Evolutionary conservation across 2,888 invertebrate genomes (phyloP).

Genomic region (Stictocephala bisonia): DNA sequence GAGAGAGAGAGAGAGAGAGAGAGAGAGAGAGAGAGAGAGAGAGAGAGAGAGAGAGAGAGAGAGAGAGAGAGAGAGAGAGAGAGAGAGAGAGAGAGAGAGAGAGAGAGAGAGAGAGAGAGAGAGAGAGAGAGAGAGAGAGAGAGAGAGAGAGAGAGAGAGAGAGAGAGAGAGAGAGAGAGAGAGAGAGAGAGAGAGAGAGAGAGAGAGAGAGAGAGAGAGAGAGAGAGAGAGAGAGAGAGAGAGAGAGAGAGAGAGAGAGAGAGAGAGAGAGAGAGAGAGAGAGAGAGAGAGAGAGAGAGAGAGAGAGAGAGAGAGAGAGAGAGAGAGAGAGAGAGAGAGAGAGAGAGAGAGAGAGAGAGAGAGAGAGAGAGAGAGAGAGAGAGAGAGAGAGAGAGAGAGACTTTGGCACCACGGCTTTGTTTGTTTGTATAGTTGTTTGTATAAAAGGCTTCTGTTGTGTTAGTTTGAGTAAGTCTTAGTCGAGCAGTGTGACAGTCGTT

Average conservation of each 20-base stretch:
- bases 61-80: neutral
- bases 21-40: no score
- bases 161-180: neutral
- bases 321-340: slow-evolving; percentile 18
- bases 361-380: slow-evolving; percentile 24
- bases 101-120: neutral
- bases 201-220: neutral
- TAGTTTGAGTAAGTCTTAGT: no score
- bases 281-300: neutral
- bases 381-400: slow-evolving; percentile 8
- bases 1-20: no score
- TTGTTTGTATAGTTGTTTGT: no score
- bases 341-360: slow-evolving; percentile 24
- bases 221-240: neutral
- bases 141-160: neutral
- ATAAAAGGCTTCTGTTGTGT: no score
- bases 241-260: neutral
- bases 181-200: neutral
- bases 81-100: neutral
- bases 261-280: neutral
- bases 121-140: neutral
- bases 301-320: neutral
- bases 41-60: neutral
- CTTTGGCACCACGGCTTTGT: no score
- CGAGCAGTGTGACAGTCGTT: no score